Evolutionary conservation across 2,113 vertebrate species (phyloP).

Genomic region (Neogobius melanostomus): DNA sequence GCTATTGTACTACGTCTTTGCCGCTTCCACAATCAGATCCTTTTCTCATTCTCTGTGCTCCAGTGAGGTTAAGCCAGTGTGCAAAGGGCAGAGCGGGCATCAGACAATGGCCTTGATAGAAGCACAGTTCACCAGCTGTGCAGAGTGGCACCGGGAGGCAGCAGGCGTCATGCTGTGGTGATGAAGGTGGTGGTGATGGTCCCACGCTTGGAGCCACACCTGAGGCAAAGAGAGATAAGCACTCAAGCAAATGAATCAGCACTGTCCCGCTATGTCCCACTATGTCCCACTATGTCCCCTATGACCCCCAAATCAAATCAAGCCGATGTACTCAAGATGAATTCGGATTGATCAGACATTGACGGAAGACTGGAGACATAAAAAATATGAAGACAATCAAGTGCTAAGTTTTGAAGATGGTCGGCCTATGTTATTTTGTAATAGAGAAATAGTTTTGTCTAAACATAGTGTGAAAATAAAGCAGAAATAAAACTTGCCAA

Average conservation of each 20-base stretch:
- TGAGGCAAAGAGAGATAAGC: constrained; percentile 45
- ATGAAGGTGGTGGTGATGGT: neutral
- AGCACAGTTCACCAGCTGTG: constrained; percentile 47
- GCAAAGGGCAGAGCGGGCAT: constrained; percentile 56
- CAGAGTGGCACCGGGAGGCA: constrained; percentile 53
- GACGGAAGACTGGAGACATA: neutral
- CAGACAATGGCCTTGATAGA: constrained; percentile 60
- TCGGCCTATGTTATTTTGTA: neutral
- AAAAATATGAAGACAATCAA: neutral
- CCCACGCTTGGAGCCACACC: constrained; percentile 42
- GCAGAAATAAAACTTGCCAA: too few species aligned
- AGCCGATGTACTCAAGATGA: neutral
- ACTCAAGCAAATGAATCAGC: constrained; percentile 29
- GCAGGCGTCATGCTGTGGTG: constrained; percentile 27
- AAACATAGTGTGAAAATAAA: too few species aligned
- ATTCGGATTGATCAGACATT: neutral
- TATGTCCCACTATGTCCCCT: constrained; percentile 10
- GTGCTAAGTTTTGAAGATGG: neutral
- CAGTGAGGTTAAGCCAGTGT: constrained; percentile 39
- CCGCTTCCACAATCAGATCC: constrained; percentile 52
- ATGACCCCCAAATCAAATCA: constrained; percentile 5
- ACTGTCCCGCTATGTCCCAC: constrained; percentile 6
- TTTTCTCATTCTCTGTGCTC: constrained; percentile 44
- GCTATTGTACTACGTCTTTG: constrained; percentile 56
- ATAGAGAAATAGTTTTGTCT: too few species aligned